Evolutionary conservation across 2,888 invertebrate species (phyloP).

Genomic region (Chymomyza amoena): DNA sequence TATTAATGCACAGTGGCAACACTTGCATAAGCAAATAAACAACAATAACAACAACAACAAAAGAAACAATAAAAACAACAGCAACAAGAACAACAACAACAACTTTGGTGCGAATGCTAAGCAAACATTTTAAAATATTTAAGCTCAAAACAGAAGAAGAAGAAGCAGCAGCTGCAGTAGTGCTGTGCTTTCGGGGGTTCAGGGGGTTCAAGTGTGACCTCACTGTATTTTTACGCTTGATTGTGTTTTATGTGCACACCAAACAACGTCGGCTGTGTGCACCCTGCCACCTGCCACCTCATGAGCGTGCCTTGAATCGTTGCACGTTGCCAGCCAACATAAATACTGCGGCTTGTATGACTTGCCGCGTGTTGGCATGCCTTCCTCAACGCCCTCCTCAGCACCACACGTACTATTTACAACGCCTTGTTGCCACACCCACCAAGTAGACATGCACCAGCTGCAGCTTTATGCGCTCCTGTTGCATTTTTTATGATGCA

Average conservation of each 20-base stretch:
- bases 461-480: slow-evolving; percentile 66
- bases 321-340: slow-evolving; percentile 54
- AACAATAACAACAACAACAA: slow-evolving; percentile 19
- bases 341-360: slow-evolving; percentile 69
- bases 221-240: slow-evolving; percentile 66
- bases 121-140: slow-evolving; percentile 73
- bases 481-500: slow-evolving; percentile 74
- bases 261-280: background rate
- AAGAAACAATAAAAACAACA: slow-evolving; percentile 42
- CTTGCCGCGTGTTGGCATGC: slow-evolving; percentile 53
- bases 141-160: slow-evolving; percentile 31
- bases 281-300: background rate
- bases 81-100: slow-evolving; percentile 10
- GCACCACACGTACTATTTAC: slow-evolving; percentile 1
- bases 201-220: slow-evolving; percentile 61
- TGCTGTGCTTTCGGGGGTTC: slow-evolving; percentile 43
- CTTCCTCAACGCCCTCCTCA: slow-evolving; percentile 20
- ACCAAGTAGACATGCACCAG: slow-evolving; percentile 45
- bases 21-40: slow-evolving; percentile 65
- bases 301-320: background rate
- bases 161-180: background rate
- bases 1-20: slow-evolving; percentile 69
- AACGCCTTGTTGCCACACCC: background rate
- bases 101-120: slow-evolving; percentile 47
- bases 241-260: slow-evolving; percentile 65